phyloP scores from a whole-genome alignment of 2,113 vertebrate species.

The Buteo buteo region DNA sequence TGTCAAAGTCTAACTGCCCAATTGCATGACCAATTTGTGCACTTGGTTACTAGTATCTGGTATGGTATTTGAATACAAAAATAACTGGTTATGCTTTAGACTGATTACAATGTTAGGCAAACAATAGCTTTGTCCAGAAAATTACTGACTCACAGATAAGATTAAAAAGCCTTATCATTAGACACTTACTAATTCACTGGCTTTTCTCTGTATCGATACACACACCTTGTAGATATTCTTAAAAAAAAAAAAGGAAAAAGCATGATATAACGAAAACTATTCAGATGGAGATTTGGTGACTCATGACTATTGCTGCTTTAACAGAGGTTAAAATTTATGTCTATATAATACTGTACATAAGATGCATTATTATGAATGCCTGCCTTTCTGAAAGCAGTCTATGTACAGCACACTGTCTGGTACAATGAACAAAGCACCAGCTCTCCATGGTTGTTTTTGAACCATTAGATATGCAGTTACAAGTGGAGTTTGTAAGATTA shows the following conservation, averaged over 20 bases:
- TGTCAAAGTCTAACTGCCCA: neutral
- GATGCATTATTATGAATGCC: neutral
- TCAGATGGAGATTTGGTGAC: neutral
- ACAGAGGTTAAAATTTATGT: slow-evolving; percentile 18
- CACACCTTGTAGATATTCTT: neutral
- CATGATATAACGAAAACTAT: neutral
- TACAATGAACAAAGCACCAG: neutral
- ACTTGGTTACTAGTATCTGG: neutral
- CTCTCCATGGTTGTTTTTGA: neutral
- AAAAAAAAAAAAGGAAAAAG: neutral
- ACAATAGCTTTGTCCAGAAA: neutral
- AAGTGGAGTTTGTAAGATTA: slow-evolving; percentile 25
- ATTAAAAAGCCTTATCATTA: neutral
- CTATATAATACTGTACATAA: neutral
- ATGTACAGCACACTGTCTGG: neutral
- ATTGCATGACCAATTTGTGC: neutral
- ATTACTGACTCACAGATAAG: neutral
- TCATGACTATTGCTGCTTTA: neutral
- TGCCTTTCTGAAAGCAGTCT: neutral
- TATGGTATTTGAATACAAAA: neutral
- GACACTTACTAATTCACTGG: neutral
- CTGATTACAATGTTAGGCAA: neutral
- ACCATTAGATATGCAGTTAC: neutral
- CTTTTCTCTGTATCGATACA: neutral
- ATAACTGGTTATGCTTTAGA: neutral